phyloP scores from a whole-genome alignment of 2,888 invertebrate genomes.

The Zygogramma bicolorata region DNA sequence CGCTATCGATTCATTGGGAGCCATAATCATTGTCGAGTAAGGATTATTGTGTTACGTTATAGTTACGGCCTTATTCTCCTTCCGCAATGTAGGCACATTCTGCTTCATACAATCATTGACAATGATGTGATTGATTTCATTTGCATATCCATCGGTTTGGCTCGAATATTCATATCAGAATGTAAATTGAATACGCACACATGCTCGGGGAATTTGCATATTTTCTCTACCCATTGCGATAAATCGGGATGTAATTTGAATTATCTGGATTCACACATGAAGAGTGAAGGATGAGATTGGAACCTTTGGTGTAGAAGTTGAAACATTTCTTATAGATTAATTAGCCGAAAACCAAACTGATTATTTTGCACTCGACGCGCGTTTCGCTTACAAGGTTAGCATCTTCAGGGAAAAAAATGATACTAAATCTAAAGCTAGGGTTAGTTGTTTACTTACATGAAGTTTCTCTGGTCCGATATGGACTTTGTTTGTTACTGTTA shows the following conservation, averaged over 20 bases:
- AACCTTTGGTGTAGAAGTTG: too few relatives aligned
- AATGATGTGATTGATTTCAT: conserved; percentile 43
- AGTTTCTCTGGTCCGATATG: too few relatives aligned
- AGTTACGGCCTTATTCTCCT: conserved; percentile 10
- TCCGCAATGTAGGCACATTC: not conserved
- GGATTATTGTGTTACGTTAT: conserved; percentile 36
- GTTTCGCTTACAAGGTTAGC: too few relatives aligned
- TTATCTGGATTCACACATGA: not conserved
- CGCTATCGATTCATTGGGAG: conserved; percentile 23
- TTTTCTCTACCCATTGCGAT: conserved; percentile 28
- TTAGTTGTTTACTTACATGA: too few relatives aligned
- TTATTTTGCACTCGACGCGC: too few relatives aligned
- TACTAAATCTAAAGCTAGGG: too few relatives aligned
- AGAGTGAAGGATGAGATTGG: too few relatives aligned
- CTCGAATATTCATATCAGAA: conserved; percentile 37
- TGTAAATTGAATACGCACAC: conserved; percentile 38
- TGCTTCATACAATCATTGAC: conserved; percentile 37
- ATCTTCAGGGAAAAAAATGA: too few relatives aligned
- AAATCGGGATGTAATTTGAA: not conserved
- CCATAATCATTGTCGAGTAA: conserved; percentile 24
- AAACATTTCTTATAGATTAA: too few relatives aligned
- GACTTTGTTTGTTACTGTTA: too few relatives aligned
- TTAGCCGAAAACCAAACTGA: too few relatives aligned
- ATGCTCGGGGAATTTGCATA: conserved; percentile 31
- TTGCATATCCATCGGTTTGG: conserved; percentile 42